Base-by-base conservation (phyloP, 1,140 invertebrate genomes). In the Melitaea cinxia region DNA sequence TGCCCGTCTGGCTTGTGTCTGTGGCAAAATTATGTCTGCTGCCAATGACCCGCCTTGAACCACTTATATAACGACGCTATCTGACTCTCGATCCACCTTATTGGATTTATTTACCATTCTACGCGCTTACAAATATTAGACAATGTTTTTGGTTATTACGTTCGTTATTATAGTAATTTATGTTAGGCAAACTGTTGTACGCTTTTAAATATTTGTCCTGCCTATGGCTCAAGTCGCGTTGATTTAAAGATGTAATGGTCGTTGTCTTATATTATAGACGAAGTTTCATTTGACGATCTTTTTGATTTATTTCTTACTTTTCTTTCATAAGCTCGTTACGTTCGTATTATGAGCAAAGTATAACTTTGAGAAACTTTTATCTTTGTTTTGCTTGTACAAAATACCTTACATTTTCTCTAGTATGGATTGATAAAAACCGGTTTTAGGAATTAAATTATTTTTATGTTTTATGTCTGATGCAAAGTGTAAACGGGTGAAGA, bases 11-110 rank as follows among this genome's bases (percentile, higher is more conserved):
- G 84, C 68, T 71, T 64, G 68, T 68, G 87, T 89, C 87, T 89
- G 82, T 70, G 71, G 57, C 69, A 75, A 70, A 77, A 80, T 71
- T 66, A 60, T 71, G 78, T 79, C 72, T 76, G 75, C 77, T 76
- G 85, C 76, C 84, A 85, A 82, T 72, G 85, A 87, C 81, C 88
- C 72, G 75, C 88, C 88, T 90, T 90, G 88, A 90, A 88, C 87
- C 74, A 85, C 71, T 87, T 88, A 85, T 78, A 78, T 86, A 83
- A 87, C 78, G 70, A 74, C 63, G 55, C 67, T 47, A 60, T 33
- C 54, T 56, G 66, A 60, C 57, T 68, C 60, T 60, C 57, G 39
- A 14, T 56, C 33, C 58, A 56, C 58, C 62, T 57, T 65, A 69
- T 65, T 69, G 58, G 54, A 58, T 59, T 61, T 68, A 68, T 68